Evolutionary conservation across 2,888 invertebrate species (phyloP), one percentile per base, ranked within the genome.

Genomic region (Iselma pallidipennis): DNA sequence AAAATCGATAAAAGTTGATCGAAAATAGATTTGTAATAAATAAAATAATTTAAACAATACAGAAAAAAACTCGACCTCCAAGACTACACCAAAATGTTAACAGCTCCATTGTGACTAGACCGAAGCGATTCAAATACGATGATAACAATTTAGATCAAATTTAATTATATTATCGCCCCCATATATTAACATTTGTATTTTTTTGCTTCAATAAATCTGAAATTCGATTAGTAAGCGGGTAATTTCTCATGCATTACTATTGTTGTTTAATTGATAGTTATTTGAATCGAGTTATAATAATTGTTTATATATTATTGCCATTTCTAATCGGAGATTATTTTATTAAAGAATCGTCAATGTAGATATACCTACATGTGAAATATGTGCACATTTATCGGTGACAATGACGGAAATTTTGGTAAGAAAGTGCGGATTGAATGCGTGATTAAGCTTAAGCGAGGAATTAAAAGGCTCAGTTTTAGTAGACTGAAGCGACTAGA

Each of bases 401-500:
- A 68, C 71, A 71, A 72, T 68, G 70, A 71, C 61, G 66, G 37
- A 14, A 68, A 70, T 70, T 71, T 71, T 69, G 62, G 66, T 66
- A 69, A 62, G 64, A 66, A 70, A 70, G 69, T 71, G 73, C 62
- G 70, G 69, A 66, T 66, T 66, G 70, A 70, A 72, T 72, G 71
- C 69, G 66, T 69, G 70, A 73, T 71, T 73, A 66, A 67, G 67
- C 60, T 42, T 68, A 68, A 71, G 68, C 66, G 64, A 57, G 33
- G 71, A 73, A 73, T 71, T 73, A 73, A 70, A 71, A 71, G 71
- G 71, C 65, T 73, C 68, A 71, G 69, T 72, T 71, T 72, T 71
- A 72, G 69, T 70, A 57, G 57, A 70, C 62, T 65, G 69, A 68
- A 66, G 68, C 67, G 64, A 61, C 56, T 59, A 66, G 68, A 61